These are phyloP conservation scores for Sphyrna mokarran DNA, from an alignment of 2,113 vertebrate species.

Conservation along the genomic window DNA sequence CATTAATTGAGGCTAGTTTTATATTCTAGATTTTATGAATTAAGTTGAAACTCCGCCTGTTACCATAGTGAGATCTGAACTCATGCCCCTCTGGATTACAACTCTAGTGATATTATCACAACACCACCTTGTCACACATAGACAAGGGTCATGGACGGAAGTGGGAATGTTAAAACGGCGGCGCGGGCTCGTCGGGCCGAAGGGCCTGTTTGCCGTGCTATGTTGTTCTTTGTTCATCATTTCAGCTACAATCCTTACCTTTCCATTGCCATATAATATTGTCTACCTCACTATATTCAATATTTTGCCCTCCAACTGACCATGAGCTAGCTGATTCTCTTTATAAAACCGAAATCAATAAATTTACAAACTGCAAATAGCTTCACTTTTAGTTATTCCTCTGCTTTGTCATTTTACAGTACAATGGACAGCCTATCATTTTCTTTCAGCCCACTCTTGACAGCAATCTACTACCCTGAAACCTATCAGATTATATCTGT, in stretches of 20 bases:
- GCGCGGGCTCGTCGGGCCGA: too few species aligned
- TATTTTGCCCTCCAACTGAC: background rate
- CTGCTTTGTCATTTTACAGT: background rate
- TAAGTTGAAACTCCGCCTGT: too few species aligned
- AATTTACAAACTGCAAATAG: background rate
- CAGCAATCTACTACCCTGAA: background rate
- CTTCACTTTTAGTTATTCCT: background rate
- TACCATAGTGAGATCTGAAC: too few species aligned
- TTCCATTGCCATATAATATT: background rate
- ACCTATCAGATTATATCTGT: background rate
- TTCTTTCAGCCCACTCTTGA: background rate
- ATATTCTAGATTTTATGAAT: too few species aligned
- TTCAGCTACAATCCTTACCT: background rate
- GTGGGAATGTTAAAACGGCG: too few species aligned
- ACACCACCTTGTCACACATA: too few species aligned
- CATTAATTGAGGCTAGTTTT: too few species aligned
- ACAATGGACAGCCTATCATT: background rate
- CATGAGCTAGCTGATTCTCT: background rate
- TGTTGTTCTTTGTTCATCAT: too few species aligned
- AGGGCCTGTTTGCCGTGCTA: too few species aligned
- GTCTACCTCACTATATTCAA: background rate
- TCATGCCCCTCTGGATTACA: too few species aligned
- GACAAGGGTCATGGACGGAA: too few species aligned
- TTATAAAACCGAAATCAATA: background rate
- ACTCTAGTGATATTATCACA: too few species aligned